Conservation (phyloP, 1,140 invertebrate species). For the Grapholita molesta region DNA sequence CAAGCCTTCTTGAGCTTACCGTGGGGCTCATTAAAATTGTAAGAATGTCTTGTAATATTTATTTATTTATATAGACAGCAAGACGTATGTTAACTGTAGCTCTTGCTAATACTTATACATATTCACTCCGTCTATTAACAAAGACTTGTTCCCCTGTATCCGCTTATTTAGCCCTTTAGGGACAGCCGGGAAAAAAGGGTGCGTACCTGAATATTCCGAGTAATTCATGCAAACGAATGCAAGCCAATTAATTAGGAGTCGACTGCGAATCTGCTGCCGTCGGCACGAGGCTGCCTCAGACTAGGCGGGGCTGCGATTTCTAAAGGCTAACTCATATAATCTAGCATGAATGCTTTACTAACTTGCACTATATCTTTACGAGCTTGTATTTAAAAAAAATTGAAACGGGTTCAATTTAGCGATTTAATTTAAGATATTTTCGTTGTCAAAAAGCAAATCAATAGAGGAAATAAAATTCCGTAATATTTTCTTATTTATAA, state of each 20-base stretch:
- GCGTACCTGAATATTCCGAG: constrained; percentile 40
- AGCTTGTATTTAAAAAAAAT: background rate
- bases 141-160: constrained; percentile 20
- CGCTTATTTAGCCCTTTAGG: constrained; percentile 11
- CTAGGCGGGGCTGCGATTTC: constrained; percentile 17
- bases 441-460: too few species aligned
- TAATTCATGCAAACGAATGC: constrained; percentile 76
- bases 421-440: too few species aligned
- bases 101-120: background rate
- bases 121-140: background rate
- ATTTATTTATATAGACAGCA: too few species aligned
- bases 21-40: too few species aligned
- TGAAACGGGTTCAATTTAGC: too few species aligned
- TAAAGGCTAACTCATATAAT: constrained; percentile 8
- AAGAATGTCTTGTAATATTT: too few species aligned
- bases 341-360: too few species aligned
- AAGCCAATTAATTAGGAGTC: constrained; percentile 74
- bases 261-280: constrained; percentile 63
- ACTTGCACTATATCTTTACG: background rate
- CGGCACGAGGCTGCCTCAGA: constrained; percentile 33
- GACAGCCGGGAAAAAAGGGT: background rate
- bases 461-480: too few species aligned
- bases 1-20: too few species aligned
- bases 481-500: too few species aligned
- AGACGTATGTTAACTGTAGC: too few species aligned